phyloP scores from a whole-genome alignment of 2,113 vertebrate species.

The Athene cunicularia region DNA sequence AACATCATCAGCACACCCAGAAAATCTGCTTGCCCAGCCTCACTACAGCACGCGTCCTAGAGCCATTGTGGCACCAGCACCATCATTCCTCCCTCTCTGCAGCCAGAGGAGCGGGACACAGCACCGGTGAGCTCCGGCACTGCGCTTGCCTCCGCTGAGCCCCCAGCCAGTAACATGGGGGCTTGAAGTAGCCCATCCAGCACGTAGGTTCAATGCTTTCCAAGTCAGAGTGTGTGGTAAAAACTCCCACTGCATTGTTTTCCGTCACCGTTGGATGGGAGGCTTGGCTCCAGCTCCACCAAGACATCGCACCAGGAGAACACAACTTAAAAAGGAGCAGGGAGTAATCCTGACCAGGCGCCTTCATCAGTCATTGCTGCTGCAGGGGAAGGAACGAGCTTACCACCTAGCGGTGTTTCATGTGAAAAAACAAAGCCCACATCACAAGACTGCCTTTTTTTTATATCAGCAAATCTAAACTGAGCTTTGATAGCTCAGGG shows the following conservation, averaged over 20 bases:
- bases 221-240: fast-evolving
- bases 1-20: fast-evolving
- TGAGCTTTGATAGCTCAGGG: not conserved
- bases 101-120: fast-evolving
- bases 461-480: not conserved
- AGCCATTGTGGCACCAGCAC: not conserved
- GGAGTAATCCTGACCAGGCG: not conserved
- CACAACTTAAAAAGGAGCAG: not conserved
- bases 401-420: not conserved
- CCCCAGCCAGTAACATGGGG: fast-evolving
- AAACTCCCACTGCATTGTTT: not conserved
- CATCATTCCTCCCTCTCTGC: not conserved
- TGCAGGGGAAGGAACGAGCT: not conserved
- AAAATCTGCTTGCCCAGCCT: not conserved
- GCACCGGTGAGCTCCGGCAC: fast-evolving
- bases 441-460: not conserved
- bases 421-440: not conserved
- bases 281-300: not conserved
- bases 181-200: fast-evolving
- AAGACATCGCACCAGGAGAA: not conserved
- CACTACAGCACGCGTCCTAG: fast-evolving
- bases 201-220: fast-evolving
- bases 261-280: not conserved
- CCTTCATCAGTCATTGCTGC: not conserved
- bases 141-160: not conserved